Conservation (phyloP, 2,888 invertebrate genomes). For the Caenorhabditis sp. region DNA sequence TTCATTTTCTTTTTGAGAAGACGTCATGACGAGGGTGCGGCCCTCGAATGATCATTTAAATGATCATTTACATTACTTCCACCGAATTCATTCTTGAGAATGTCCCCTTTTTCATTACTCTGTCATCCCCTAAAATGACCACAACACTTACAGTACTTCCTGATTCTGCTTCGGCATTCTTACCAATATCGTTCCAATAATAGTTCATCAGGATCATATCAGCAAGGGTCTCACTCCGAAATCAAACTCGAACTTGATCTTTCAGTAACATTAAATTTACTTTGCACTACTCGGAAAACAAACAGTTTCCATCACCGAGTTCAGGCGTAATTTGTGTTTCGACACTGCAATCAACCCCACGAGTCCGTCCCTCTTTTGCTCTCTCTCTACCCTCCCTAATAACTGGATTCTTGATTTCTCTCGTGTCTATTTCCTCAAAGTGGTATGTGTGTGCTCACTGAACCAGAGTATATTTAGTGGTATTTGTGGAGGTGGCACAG, state of each 20-base stretch:
- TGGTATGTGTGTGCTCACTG: slow-evolving; percentile 54
- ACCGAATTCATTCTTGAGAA: slow-evolving; percentile 32
- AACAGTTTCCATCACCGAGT: slow-evolving; percentile 11
- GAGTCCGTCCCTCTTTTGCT: slow-evolving; percentile 23
- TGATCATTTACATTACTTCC: slow-evolving; percentile 41
- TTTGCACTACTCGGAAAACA: background rate
- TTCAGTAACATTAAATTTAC: slow-evolving; percentile 1
- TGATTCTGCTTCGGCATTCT: no score
- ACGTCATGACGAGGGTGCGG: slow-evolving; percentile 22
- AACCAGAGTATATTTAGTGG: slow-evolving; percentile 61
- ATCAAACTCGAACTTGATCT: background rate
- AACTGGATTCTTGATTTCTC: slow-evolving; percentile 49
- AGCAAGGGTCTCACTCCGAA: no score
- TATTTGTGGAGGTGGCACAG: slow-evolving; percentile 51
- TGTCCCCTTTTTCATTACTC: background rate
- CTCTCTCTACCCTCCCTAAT: slow-evolving; percentile 21
- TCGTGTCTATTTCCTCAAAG: slow-evolving; percentile 4
- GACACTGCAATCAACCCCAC: slow-evolving; percentile 13
- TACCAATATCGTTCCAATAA: background rate
- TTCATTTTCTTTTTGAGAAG: slow-evolving; percentile 18
- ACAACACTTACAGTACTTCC: no score
- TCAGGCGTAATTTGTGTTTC: slow-evolving; percentile 1
- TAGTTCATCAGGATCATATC: background rate
- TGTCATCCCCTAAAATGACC: background rate
- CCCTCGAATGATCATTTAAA: slow-evolving; percentile 18